Base-by-base conservation (phyloP, 2,113 vertebrate species). In the Lucifuga dentata region DNA sequence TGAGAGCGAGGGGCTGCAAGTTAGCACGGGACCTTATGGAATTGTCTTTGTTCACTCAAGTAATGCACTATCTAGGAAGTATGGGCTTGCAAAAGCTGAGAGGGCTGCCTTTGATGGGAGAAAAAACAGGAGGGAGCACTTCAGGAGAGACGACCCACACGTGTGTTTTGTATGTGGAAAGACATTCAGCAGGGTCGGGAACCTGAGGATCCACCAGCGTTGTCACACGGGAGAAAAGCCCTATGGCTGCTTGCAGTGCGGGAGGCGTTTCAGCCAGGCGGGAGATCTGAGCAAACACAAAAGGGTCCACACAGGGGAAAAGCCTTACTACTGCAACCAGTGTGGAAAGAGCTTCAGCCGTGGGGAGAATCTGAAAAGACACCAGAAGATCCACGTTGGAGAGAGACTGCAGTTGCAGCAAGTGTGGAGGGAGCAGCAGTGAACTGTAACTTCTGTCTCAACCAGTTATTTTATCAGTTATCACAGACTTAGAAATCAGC, bases 281-380 rank as follows among this genome's bases (percentile, higher is more conserved):
- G 91, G 92, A 13, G 91, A 93, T 79, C 83, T 93, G 65, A 93
- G 89, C 29, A 93, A 92, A 74, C 92, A 93, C 65, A 89, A 87
- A 78, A 75, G 92, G 44, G 90, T 92, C 26, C 92, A 93, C 79
- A 93, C 92, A 0, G 92, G 92, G 0, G 92, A 93, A 80, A 91
- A 92, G 59, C 92, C 92, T 0, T 93, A 93, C 66, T 87, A 81
- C 64, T 93, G 92, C 73, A 65, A 36, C 69, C 88, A 87, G 46
- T 93, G 92, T 10, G 92, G 92, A 0, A 93, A 92, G 76, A 91
- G 83, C 60, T 93, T 93, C 68, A 92, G 90, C 48, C 86, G 92
- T 21, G 85, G 89, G 8, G 91, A 91, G 73, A 93, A 93, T 51
- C 84, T 92, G 33, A 92, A 90, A 64, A 88, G 91, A 68, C 92